A percentile compares a stretch with the other conserved stretches of the same genome.
phyloP scores from a whole-genome alignment of 2,888 invertebrate species.

The Drosophila gaucha region DNA sequence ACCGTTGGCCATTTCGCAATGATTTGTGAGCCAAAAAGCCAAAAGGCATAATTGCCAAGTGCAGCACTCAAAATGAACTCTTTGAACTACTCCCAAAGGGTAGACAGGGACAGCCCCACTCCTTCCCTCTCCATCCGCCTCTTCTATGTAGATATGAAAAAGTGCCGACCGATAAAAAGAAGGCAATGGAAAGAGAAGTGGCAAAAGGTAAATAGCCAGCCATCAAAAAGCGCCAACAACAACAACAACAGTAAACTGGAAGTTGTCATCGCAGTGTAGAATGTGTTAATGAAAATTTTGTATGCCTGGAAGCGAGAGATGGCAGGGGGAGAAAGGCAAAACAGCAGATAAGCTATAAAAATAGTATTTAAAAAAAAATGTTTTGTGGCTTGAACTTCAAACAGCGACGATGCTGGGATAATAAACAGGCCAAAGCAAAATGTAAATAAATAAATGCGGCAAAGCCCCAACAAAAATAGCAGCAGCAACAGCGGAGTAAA shows the following conservation, averaged over 20 bases:
- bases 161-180: constrained; percentile 25
- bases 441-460: constrained; percentile 73
- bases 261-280: constrained; percentile 34
- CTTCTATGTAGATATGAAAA: not conserved
- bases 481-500: constrained; percentile 32
- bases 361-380: constrained; percentile 42
- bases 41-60: constrained; percentile 67
- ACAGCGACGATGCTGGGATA: constrained; percentile 54
- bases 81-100: constrained; percentile 47
- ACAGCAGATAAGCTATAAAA: constrained; percentile 59
- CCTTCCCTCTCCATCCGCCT: not conserved
- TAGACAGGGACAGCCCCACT: constrained; percentile 5
- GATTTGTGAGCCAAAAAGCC: constrained; percentile 38
- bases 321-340: not conserved
- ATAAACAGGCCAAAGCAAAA: constrained; percentile 69
- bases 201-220: constrained; percentile 40
- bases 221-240: constrained; percentile 37
- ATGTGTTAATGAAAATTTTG: constrained; percentile 56
- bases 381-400: constrained; percentile 72
- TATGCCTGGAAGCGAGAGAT: not conserved
- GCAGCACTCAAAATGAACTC: constrained; percentile 42
- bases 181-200: constrained; percentile 29
- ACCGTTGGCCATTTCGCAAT: constrained; percentile 65
- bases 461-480: constrained; percentile 46
- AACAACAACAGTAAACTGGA: constrained; percentile 22